Evolutionary conservation across 1,140 invertebrate genomes (phyloP).

Genomic region (Mya arenaria): DNA sequence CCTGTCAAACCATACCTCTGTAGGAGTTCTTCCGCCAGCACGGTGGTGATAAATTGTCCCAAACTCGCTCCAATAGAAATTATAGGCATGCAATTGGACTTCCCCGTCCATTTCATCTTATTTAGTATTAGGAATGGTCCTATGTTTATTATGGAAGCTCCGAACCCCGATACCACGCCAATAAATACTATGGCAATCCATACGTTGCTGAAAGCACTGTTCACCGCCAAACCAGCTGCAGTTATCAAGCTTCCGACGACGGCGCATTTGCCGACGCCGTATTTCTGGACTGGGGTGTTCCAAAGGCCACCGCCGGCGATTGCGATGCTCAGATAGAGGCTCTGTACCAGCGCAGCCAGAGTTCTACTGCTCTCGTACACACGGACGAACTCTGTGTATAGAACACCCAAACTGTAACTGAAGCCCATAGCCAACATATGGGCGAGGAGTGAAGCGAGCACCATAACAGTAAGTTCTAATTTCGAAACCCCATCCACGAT

Average conservation of each 20-base stretch:
- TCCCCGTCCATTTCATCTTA: not conserved
- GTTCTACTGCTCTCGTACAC: not conserved
- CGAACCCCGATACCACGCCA: not conserved
- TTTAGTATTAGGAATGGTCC: not conserved
- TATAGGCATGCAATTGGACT: not conserved
- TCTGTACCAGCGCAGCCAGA: not conserved
- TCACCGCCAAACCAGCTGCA: not conserved
- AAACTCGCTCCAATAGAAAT: not conserved
- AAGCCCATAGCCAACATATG: not conserved
- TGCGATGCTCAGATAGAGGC: not conserved
- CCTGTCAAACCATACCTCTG: conserved; percentile 1
- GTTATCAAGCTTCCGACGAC: not conserved
- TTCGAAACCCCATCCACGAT: no score
- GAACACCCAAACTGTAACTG: conserved; percentile 1
- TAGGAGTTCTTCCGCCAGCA: not conserved
- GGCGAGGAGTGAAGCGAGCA: not conserved
- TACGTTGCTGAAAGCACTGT: not conserved
- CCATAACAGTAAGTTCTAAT: no score
- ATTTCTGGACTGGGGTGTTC: not conserved
- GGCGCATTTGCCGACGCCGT: not conserved
- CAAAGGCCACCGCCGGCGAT: not conserved
- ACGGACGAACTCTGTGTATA: not conserved
- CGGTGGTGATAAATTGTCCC: not conserved
- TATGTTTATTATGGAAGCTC: not conserved
- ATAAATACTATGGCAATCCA: not conserved